Evolutionary conservation across 2,888 invertebrate genomes (phyloP).

Genomic region (Sarcophaga subvicina): DNA sequence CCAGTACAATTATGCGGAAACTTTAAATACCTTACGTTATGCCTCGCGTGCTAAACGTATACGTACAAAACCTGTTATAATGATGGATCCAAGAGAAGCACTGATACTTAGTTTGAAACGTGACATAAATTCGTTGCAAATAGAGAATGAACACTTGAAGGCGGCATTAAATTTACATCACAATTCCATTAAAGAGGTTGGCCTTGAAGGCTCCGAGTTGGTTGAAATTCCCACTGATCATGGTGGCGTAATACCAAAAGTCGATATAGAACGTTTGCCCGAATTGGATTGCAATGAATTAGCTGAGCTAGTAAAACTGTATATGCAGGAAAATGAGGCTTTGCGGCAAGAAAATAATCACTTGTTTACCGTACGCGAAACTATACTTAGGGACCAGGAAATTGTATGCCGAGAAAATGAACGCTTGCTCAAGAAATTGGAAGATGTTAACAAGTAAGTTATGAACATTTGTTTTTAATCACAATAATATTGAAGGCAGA

Average conservation of each 20-base stretch:
- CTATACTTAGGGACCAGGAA: slow-evolving; percentile 93
- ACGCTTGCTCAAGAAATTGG: slow-evolving; percentile 91
- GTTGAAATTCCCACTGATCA: slow-evolving; percentile 63
- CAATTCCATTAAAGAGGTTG: slow-evolving; percentile 79
- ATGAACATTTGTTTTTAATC: neutral
- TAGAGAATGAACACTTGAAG: slow-evolving; percentile 94
- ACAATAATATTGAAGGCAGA: neutral
- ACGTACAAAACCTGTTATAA: slow-evolving; percentile 94
- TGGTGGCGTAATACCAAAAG: slow-evolving; percentile 82
- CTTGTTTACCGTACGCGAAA: slow-evolving; percentile 89
- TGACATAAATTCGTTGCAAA: slow-evolving; percentile 91
- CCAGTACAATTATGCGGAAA: slow-evolving; percentile 92
- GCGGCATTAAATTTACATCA: slow-evolving; percentile 88
- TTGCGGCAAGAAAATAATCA: slow-evolving; percentile 93
- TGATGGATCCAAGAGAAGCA: slow-evolving; percentile 97
- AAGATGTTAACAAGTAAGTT: slow-evolving; percentile 93
- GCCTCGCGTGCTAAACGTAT: slow-evolving; percentile 96
- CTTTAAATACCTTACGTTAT: slow-evolving; percentile 95
- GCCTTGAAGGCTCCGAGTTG: slow-evolving; percentile 48
- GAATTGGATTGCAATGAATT: slow-evolving; percentile 90
- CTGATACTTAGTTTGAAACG: slow-evolving; percentile 93
- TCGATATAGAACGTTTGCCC: slow-evolving; percentile 88
- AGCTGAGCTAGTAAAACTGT: slow-evolving; percentile 91
- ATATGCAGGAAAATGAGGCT: slow-evolving; percentile 91
- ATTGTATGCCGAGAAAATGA: slow-evolving; percentile 95